Percentiles rank a stretch among this genome's conserved stretches.
phyloP scores from a whole-genome alignment of 92 coral and sea anemone genomes.

The Desmophyllum pertusum region DNA sequence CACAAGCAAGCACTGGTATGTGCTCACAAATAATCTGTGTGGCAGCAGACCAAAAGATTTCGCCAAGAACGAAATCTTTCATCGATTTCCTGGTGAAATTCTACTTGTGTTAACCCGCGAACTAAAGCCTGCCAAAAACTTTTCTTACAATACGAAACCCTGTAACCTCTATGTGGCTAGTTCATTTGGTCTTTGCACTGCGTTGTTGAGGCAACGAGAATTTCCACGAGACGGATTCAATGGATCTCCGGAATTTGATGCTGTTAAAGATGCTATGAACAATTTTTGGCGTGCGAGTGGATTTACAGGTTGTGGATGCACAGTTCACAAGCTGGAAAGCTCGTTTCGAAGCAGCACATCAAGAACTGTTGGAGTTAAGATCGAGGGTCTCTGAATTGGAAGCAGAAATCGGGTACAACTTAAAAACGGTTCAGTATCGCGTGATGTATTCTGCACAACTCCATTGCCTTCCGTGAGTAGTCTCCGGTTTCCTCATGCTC shows the following conservation, averaged over 20 bases:
- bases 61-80: slow-evolving; percentile 21
- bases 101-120: neutral
- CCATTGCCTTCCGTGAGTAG: no score
- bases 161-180: slow-evolving; percentile 7
- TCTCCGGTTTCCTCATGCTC: no score
- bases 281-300: no score
- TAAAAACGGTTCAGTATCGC: no score
- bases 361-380: no score
- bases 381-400: no score
- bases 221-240: neutral
- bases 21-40: slow-evolving; percentile 12
- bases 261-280: slow-evolving; percentile 14
- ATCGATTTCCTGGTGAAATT: slow-evolving; percentile 33
- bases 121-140: neutral
- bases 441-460: no score
- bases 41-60: slow-evolving; percentile 30
- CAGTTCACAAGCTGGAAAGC: no score
- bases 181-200: slow-evolving; percentile 42
- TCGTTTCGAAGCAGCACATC: no score
- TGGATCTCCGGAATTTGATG: neutral
- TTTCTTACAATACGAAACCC: slow-evolving; percentile 3
- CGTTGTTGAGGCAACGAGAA: slow-evolving; percentile 18
- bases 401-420: no score
- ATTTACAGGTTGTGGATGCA: no score
- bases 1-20: slow-evolving; percentile 21